Evolutionary conservation across 2,888 invertebrate species (phyloP).

Genomic region (Blera fallax): DNA sequence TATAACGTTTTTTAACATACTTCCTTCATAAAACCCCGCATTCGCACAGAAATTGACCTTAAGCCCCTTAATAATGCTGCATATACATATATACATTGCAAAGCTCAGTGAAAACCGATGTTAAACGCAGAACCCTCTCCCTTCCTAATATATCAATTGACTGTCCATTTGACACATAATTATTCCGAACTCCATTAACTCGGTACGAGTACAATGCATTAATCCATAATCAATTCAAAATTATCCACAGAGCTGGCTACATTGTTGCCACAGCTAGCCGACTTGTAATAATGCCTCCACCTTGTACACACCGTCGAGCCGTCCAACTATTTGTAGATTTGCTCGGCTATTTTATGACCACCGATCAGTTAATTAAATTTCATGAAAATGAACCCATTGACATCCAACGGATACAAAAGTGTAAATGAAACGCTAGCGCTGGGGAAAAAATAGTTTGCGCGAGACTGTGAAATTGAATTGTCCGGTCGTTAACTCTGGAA

Average conservation of each 20-base stretch:
- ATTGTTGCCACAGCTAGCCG: not conserved
- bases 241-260: constrained; percentile 11
- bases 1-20: not conserved
- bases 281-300: not conserved
- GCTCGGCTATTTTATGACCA: constrained; percentile 48
- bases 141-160: constrained; percentile 8
- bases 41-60: not conserved
- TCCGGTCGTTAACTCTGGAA: constrained; percentile 63
- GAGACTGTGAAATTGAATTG: constrained; percentile 66
- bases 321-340: constrained; percentile 49
- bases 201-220: constrained; percentile 40
- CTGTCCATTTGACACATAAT: constrained; percentile 52
- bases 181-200: constrained; percentile 28
- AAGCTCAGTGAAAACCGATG: not conserved
- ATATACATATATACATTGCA: not conserved
- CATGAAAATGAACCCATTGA: constrained; percentile 70
- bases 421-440: not conserved
- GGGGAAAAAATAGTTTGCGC: constrained; percentile 47
- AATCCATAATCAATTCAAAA: constrained; percentile 66
- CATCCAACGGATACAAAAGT: constrained; percentile 45
- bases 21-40: not conserved
- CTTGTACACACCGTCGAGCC: constrained; percentile 5
- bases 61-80: too few species aligned
- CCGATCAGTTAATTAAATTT: constrained; percentile 65
- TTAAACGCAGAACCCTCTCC: not conserved